Evolutionary conservation across 2,888 invertebrate species (phyloP).

Genomic region (Hofmannophila pseudospretella): DNA sequence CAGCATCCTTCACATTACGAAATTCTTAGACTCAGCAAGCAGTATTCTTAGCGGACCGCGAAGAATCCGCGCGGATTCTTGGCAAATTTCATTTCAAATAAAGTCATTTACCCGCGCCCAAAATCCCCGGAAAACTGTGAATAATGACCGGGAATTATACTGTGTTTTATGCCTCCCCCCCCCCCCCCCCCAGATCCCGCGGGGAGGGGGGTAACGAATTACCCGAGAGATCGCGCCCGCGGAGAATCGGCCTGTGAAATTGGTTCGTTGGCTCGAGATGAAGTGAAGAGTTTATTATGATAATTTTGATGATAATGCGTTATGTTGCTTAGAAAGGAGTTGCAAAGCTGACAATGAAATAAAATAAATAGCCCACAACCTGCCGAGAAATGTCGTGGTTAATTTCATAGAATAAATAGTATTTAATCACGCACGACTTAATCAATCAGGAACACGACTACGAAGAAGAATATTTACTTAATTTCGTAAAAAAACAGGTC

Average conservation of each 20-base stretch:
- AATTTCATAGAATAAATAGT: too few relatives aligned
- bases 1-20: too few relatives aligned
- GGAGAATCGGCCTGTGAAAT: slow-evolving; percentile 54
- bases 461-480: too few relatives aligned
- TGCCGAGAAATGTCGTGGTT: too few relatives aligned
- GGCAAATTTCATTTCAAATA: slow-evolving; percentile 49
- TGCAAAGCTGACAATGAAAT: too few relatives aligned
- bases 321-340: too few relatives aligned
- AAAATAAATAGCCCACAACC: too few relatives aligned
- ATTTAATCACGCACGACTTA: too few relatives aligned
- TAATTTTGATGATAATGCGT: slow-evolving; percentile 3
- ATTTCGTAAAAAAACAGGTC: too few relatives aligned
- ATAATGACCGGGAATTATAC: slow-evolving; percentile 58
- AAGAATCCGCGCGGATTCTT: slow-evolving; percentile 22
- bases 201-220: slow-evolving; percentile 43
- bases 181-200: slow-evolving; percentile 8
- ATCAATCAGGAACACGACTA: too few relatives aligned
- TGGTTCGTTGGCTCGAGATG: slow-evolving; percentile 41
- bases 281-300: slow-evolving; percentile 7
- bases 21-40: not conserved
- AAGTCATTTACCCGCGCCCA: slow-evolving; percentile 46
- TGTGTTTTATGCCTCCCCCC: slow-evolving; percentile 48
- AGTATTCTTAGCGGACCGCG: not conserved
- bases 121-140: slow-evolving; percentile 51
- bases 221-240: slow-evolving; percentile 46